Evolutionary conservation across 1,140 invertebrate species (phyloP), one percentile per base, ranked within the genome.

Genomic region (Dinothrombium tinctorium): DNA sequence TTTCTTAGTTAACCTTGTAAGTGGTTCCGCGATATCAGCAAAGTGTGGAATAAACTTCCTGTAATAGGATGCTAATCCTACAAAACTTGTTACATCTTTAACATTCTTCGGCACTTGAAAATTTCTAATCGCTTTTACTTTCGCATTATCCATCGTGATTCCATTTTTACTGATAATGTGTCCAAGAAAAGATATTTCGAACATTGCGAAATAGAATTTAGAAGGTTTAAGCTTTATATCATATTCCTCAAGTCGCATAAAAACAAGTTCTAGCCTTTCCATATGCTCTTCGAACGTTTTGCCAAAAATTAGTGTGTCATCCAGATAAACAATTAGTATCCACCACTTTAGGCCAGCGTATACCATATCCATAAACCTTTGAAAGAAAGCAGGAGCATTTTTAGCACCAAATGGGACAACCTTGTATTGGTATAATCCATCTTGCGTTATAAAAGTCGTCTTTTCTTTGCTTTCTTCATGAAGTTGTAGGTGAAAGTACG

Each of bases 41-140:
- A 58, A 54, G 37, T 57, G 54, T 5, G 46, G 51, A 11, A 62
- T 50, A 41, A 66, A 65, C 31, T 53, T 51, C 2, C 52, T 47
- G 46, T 65, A 65, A 48, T 59, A 66, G 21, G 51, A 50, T 3
- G 55, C 50, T 40, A 64, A 54, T 2, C 60, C 62, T 7, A 63
- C 46, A 43, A 66, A 64, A 33, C 56, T 41, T 28, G 56, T 41
- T 0, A 65, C 17, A 29, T 62, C 54, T 33, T 53, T 58, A 4
- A 53, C 40, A 46, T 49, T 54, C 46, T 52, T 25, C 8, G 61
- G 60, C 3, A 24, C 26, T 11, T 51, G 48, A n/a, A 48, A 54
- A 3, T 56, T 43, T 22, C 43, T 12, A 12, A 64, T 53, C 5
- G 54, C 51, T 36, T 50, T 41, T 2, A 59, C 47, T 41, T 66